Base-by-base conservation (phyloP, 2,888 invertebrate genomes). In the Caenorhabditis japonica region DNA sequence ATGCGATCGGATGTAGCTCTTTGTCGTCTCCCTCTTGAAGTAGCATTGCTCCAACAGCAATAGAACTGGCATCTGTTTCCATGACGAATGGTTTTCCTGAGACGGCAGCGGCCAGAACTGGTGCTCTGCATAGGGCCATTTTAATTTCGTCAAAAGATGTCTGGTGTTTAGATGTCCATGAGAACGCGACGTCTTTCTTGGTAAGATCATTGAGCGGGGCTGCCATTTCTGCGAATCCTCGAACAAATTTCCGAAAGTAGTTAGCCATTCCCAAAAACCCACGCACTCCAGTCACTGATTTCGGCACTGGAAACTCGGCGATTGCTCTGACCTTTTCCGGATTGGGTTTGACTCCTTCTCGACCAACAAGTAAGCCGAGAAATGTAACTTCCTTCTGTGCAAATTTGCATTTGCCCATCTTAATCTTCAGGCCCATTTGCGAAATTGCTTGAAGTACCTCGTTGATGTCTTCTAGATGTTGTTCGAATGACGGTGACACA, bases 211-310 rank as follows among this genome's bases (percentile, higher is more conserved):
- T 25, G 4, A 82, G 62, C 0, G 80, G 78, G 10, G 38, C 46
- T 1, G 75, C 69, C 0, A 79, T 60, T 7, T 39, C 41, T 0
- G 82, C 82, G 44, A 59, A 82, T 13, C 59, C 19, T 15, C 25
- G 19, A 15, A 82, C 56, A 39, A 79, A 82, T 13, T 53, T 17
- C 0, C 82, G 66, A 38, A 76, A 79, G 46, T 79, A 82, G 8
- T 52, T 55, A 0, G 53, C 36, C 23, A 69, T 52, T 19, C 82
- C 82, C 5, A 82, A 15, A 39, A 71, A 82, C 17, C 19, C 30
- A 34, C 76, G 12, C 4, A 76, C 51, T 30, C 49, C 70, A 8
- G 64, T 69, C 17, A 41, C 19, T 8, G 62, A 55, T 15, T 36
- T 53, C 10, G 78, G 78, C 1, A 21, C 5, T 0, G 75, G 73